Evolutionary conservation across 2,797 vertebrate species (phyloP), one percentile per base, ranked within the genome.

Genomic region (Coregonus sp.): DNA sequence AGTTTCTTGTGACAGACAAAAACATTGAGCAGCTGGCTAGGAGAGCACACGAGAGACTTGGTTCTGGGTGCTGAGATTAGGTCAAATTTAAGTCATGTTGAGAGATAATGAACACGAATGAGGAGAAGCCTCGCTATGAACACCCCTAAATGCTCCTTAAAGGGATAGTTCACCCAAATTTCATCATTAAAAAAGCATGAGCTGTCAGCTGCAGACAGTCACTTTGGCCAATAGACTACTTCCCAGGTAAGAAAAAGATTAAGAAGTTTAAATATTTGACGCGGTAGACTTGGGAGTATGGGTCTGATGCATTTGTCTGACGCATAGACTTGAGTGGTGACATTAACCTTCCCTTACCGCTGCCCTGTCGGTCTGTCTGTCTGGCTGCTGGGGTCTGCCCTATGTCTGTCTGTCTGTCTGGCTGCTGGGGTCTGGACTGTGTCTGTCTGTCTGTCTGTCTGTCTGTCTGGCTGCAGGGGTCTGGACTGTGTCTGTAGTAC

Each of bases 331-430:
- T 47, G 40, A 47, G 40, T 47, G 66, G 78, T 82, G 80, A 90
- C 81, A 81, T 83, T 83, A 88, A 88, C 86, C 78, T 75, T 69
- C 82, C 54, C 81, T 84, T 74, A 81, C 82, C 78, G 63, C 61
- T 76, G 47, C 74, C 78, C 70, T 47, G 40, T 12, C 40, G 9
- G 40, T 47, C 40, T 40, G 37, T 40, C 37, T 40, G 37, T 6
- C 37, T 47, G 40, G 9, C 40, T 47, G 9, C 40, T 12, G 40
- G 40, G 40, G 9, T 47, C 40, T 63, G 59, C 7, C 20, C 59
- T 63, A 11, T 54, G 52, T 63, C 59, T 63, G 40, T 65, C 25
- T 16, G 50, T 50, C 65, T 33, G 37, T n/a, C 11, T 7, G 18
- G 50, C 72, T 84, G 25, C 59, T 63, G n/a, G 11, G 20, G 59